These are phyloP conservation scores for Drosophila falleni DNA, from an alignment of 2,888 invertebrate genomes.

Conservation along the genomic window DNA sequence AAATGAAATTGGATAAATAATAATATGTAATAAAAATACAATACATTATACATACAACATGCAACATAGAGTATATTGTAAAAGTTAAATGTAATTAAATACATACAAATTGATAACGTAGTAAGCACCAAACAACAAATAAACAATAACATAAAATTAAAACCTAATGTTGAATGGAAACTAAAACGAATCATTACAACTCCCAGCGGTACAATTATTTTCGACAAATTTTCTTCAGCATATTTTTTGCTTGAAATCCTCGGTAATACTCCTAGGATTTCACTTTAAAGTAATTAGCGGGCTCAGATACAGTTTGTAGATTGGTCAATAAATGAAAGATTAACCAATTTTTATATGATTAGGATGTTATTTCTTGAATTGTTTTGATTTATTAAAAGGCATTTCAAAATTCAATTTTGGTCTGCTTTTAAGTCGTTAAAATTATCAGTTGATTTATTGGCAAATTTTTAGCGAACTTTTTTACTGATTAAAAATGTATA, in stretches of 20 bases:
- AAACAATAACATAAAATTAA: constrained; percentile 43
- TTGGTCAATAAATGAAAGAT: not conserved
- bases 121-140: constrained; percentile 76
- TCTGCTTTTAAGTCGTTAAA: too few species aligned
- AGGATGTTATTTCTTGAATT: too few species aligned
- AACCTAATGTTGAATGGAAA: not conserved
- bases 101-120: constrained; percentile 70
- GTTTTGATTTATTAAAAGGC: too few species aligned
- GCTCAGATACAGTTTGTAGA: not conserved
- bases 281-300: not conserved
- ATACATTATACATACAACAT: constrained; percentile 59
- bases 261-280: not conserved
- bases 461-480: too few species aligned
- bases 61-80: constrained; percentile 70
- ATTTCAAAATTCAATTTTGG: too few species aligned
- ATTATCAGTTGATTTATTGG: too few species aligned
- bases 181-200: not conserved
- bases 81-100: constrained; percentile 76
- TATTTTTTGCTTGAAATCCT: not conserved
- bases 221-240: not conserved
- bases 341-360: not conserved
- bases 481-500: too few species aligned
- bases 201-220: not conserved
- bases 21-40: constrained; percentile 42
- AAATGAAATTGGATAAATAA: constrained; percentile 69